Evolutionary conservation across 2,888 invertebrate genomes (phyloP), one percentile per base, ranked within the genome.

Genomic region (Drosophila suboccidentalis): DNA sequence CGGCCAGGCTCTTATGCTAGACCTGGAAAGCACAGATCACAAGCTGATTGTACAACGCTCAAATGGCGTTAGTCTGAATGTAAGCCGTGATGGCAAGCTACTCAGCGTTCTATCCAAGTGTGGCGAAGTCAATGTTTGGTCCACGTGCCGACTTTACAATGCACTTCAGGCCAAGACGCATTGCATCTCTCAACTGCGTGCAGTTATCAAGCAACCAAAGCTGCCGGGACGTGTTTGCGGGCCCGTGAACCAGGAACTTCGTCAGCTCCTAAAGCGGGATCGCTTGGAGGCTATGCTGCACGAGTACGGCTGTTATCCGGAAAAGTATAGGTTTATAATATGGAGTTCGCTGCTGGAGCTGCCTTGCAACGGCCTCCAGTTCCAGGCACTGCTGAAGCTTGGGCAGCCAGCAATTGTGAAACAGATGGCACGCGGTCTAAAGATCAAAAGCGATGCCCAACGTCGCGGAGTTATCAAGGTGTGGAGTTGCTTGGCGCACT

Each of bases 291-390:
- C 94, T 58, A 97, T 98, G 79, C 92, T 98, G 55, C 94, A 94
- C 92, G 96, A 97, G 87, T 97, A 95, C 92, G 96, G 96, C 49
- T 96, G 96, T 92, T 98, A 96, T 92, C 97, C 98, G 5, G 94
- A 95, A 55, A 95, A 95, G 84, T 96, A 97, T 92, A 94, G 97
- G 74, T 93, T 93, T 47, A 92, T 96, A 54, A 97, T 98, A 81
- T 98, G 98, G 98, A 94, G 95, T 59, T 95, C 95, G 4, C 92
- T 97, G n/a, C 91, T 97, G 46, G 93, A 95, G 73, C 93, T 97
- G 46, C 98, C 98, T 0, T 94, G 94, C 75, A 97, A 98, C 91
- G 94, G 94, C 82, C 87, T 93, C 22, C 95, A 96, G 41, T 97
- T 96, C 90, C 94, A 94, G 51, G 93, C 94, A 13, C 93, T 98